phyloP scores from a whole-genome alignment of 2,113 vertebrate species.

The Pelodiscus sinensis region DNA sequence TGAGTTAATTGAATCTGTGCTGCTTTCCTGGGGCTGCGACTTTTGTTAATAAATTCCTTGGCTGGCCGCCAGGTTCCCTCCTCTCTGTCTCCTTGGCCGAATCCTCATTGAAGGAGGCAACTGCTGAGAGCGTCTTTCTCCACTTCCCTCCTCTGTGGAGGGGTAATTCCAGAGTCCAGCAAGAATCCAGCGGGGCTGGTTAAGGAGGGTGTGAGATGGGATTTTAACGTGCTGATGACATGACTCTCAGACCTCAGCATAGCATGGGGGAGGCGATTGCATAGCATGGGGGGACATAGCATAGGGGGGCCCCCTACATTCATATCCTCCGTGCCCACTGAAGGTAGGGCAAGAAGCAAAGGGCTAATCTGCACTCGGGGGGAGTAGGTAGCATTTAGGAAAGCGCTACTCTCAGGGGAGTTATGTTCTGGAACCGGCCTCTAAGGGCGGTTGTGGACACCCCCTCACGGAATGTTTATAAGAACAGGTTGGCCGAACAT shows the following conservation, averaged over 20 bases:
- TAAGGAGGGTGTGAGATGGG: fast-evolving
- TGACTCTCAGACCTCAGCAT: fast-evolving
- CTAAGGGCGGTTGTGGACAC: neutral
- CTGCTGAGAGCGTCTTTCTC: neutral
- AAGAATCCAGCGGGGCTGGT: neutral
- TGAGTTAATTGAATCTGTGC: neutral
- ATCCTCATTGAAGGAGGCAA: neutral
- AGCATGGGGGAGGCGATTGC: neutral
- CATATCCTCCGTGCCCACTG: neutral
- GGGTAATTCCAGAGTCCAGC: neutral
- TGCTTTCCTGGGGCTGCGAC: conserved; percentile 3
- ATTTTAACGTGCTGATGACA: neutral
- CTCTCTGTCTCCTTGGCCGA: neutral
- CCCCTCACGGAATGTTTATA: neutral
- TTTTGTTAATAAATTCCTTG: neutral
- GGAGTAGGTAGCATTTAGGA: too few relatives aligned
- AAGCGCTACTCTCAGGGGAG: too few relatives aligned
- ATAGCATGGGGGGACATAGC: too few relatives aligned
- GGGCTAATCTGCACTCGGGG: neutral
- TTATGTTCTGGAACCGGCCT: neutral
- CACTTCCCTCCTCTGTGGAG: neutral
- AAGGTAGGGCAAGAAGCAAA: neutral
- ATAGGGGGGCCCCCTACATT: neutral
- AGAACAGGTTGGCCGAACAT: neutral
- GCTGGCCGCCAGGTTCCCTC: conserved; percentile 13